phyloP scores from a whole-genome alignment of 2,113 vertebrate genomes.

The Heterocephalus glaber region DNA sequence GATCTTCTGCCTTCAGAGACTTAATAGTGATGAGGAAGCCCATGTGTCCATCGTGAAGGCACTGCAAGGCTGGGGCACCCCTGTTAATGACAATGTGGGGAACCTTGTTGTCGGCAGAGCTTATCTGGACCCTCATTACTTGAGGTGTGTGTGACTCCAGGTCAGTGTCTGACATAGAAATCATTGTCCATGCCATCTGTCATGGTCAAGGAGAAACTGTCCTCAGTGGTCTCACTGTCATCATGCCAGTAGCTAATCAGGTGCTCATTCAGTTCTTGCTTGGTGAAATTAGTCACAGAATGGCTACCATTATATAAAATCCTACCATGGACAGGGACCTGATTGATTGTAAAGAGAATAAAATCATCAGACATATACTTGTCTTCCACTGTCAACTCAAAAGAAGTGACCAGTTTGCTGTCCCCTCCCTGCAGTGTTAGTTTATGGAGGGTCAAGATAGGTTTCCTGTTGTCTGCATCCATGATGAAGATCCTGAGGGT shows the following conservation, averaged over 20 bases:
- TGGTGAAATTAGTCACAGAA: constrained; percentile 81
- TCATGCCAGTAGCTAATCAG: constrained; percentile 82
- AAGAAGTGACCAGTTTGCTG: constrained; percentile 81
- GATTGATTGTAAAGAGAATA: constrained; percentile 80
- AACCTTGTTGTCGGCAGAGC: constrained; percentile 68
- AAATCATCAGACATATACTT: constrained; percentile 78
- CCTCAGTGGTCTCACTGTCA: constrained; percentile 77
- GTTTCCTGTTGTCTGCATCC: constrained; percentile 82
- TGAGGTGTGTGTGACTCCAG: constrained; percentile 80
- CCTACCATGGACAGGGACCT: constrained; percentile 79
- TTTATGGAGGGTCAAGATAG: constrained; percentile 78
- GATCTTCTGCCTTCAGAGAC: constrained; percentile 78
- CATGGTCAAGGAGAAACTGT: constrained; percentile 84
- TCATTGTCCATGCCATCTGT: constrained; percentile 80
- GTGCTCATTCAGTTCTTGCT: constrained; percentile 83
- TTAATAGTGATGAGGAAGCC: constrained; percentile 83
- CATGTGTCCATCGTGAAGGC: constrained; percentile 73
- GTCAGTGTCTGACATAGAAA: constrained; percentile 77
- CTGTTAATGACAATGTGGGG: constrained; percentile 81
- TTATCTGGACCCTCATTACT: constrained; percentile 81
- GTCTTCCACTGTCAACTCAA: constrained; percentile 83
- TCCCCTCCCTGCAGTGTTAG: constrained; percentile 77
- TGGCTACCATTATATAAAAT: constrained; percentile 80
- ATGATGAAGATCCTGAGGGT: constrained; percentile 81
- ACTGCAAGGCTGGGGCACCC: constrained; percentile 72